A percentile compares a stretch with the other conserved stretches of the same genome.
Evolutionary conservation across 1,140 invertebrate genomes (phyloP).

Genomic region (Copidosoma floridanum): DNA sequence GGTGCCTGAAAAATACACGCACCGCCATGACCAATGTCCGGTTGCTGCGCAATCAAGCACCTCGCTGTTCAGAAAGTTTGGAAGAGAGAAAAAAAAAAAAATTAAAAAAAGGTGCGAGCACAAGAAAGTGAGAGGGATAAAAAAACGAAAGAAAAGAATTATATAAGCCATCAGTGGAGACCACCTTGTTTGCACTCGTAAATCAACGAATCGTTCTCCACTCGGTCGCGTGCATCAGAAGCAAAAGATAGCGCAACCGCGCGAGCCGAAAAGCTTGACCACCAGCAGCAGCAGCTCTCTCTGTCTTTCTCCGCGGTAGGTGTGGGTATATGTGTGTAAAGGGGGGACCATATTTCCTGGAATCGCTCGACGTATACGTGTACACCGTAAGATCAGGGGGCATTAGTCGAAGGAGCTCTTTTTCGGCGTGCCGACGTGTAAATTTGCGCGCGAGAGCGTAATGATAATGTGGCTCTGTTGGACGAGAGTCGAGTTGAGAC

Average conservation of each 20-base stretch:
- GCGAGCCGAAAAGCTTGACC: constrained; percentile 11
- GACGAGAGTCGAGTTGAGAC: too few species aligned
- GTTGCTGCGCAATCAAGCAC: too few species aligned
- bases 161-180: constrained; percentile 20
- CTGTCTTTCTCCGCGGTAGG: constrained; percentile 13
- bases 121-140: too few species aligned
- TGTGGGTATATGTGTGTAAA: constrained; percentile 6
- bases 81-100: too few species aligned
- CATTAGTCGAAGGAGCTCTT: background rate
- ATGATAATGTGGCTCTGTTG: too few species aligned
- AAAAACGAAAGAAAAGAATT: too few species aligned
- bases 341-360: background rate
- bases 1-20: too few species aligned
- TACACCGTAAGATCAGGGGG: too few species aligned
- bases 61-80: too few species aligned
- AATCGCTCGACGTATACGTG: too few species aligned
- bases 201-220: constrained; percentile 31
- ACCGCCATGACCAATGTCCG: too few species aligned
- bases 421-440: background rate
- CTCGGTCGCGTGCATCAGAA: background rate
- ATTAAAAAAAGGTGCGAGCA: background rate
- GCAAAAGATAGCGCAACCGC: background rate
- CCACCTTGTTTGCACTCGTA: constrained; percentile 37
- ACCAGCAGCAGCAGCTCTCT: background rate
- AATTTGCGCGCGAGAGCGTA: constrained; percentile 8